Percentiles rank a stretch among this genome's conserved stretches.
These are phyloP conservation scores for Aphelenchoides avenae DNA, from an alignment of 1,140 invertebrate species.

Conservation along the genomic window DNA sequence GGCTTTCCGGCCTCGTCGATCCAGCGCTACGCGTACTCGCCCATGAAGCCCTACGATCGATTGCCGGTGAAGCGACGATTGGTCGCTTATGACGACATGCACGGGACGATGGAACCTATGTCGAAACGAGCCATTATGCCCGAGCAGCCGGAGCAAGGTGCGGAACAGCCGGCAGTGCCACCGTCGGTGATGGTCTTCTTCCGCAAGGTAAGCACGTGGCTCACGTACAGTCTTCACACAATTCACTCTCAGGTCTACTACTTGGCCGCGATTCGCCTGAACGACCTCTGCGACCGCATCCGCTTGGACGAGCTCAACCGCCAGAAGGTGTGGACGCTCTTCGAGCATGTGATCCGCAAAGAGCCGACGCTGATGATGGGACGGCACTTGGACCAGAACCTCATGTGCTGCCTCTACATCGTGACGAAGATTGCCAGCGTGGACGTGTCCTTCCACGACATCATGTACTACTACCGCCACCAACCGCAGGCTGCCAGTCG, in stretches of 20 bases:
- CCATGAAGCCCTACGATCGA: conserved; percentile 29
- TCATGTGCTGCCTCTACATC: conserved; percentile 97
- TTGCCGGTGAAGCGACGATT: conserved; percentile 29
- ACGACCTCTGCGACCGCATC: conserved; percentile 79
- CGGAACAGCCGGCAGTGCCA: conserved; percentile 50
- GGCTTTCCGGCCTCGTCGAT: too few relatives aligned
- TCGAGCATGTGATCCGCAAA: conserved; percentile 81
- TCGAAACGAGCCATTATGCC: conserved; percentile 35
- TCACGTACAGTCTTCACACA: conserved; percentile 10
- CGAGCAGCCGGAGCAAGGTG: conserved; percentile 8
- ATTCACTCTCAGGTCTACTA: conserved; percentile 77
- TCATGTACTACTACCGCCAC: conserved; percentile 52
- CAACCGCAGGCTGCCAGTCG: conserved; percentile 47
- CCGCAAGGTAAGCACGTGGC: conserved; percentile 20
- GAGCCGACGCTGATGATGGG: conserved; percentile 79
- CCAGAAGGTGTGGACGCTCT: conserved; percentile 73
- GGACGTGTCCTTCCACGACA: conserved; percentile 46
- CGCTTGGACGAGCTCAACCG: conserved; percentile 36
- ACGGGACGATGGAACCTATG: conserved; percentile 61
- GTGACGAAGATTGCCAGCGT: conserved; percentile 73
- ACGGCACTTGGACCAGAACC: conserved; percentile 89
- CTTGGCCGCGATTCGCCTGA: conserved; percentile 79
- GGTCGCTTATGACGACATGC: conserved; percentile 29
- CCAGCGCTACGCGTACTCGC: conserved; percentile 31
- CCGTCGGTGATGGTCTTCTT: conserved; percentile 68